phyloP scores from a whole-genome alignment of 2,797 vertebrate species.

The Malacoraja senta region DNA sequence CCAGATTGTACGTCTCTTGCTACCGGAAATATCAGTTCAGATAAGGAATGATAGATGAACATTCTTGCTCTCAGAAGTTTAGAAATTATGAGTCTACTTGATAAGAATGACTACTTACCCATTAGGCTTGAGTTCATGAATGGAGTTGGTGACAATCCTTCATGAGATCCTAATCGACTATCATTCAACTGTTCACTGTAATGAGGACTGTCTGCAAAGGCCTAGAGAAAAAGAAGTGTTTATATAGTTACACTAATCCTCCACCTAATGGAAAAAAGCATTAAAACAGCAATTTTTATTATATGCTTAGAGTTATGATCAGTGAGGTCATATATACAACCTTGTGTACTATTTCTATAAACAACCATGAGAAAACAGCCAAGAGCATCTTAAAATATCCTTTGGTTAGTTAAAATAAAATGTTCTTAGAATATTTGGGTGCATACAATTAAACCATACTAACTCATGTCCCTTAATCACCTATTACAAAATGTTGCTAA shows the following conservation, averaged over 20 bases:
- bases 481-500: neutral
- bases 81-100: constrained; percentile 49
- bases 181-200: constrained; percentile 96
- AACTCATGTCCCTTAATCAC: neutral
- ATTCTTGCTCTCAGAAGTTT: constrained; percentile 60
- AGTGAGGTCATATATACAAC: neutral
- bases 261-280: too few species aligned
- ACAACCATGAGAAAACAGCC: neutral
- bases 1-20: constrained; percentile 55
- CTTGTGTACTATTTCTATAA: neutral
- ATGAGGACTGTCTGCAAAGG: constrained; percentile 94
- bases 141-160: constrained; percentile 97
- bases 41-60: constrained; percentile 52
- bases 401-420: neutral
- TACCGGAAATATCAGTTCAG: constrained; percentile 53
- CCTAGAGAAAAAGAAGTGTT: constrained; percentile 82
- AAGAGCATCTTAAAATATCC: neutral
- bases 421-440: neutral
- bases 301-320: neutral
- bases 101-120: constrained; percentile 88
- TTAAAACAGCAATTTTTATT: neutral
- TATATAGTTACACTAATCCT: constrained; percentile 71
- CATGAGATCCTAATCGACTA: constrained; percentile 94
- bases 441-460: neutral
- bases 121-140: constrained; percentile 95